Conservation (phyloP, 2,113 vertebrate genomes). For the Ranitomeya variabilis region DNA sequence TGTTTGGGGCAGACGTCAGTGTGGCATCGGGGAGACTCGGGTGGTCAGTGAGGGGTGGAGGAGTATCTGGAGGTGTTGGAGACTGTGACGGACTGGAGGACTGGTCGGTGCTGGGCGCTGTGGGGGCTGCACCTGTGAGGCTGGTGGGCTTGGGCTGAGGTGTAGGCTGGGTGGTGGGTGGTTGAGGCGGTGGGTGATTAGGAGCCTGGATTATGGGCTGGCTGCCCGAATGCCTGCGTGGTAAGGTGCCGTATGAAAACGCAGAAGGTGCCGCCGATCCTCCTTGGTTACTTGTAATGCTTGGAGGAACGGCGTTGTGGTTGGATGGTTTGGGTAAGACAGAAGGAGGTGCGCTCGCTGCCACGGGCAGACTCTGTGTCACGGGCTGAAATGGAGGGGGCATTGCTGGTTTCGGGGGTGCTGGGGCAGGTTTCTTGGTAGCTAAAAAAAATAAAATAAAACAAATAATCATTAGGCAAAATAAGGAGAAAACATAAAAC, state of each 20-base stretch:
- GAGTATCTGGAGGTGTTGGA: slow-evolving; percentile 87
- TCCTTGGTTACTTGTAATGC: slow-evolving; percentile 68
- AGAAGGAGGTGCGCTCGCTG: slow-evolving; percentile 75
- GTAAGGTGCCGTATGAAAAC: slow-evolving; percentile 70
- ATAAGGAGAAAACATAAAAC: not conserved
- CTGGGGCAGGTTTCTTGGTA: slow-evolving; percentile 92
- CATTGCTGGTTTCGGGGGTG: slow-evolving; percentile 90
- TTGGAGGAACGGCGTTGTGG: slow-evolving; percentile 70
- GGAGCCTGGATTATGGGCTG: slow-evolving; percentile 87
- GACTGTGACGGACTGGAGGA: slow-evolving; percentile 79
- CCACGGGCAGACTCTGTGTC: slow-evolving; percentile 68
- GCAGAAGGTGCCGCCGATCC: slow-evolving; percentile 59
- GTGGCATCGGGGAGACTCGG: slow-evolving; percentile 66
- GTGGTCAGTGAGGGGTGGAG: slow-evolving; percentile 74
- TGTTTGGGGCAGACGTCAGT: slow-evolving; percentile 66
- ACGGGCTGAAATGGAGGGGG: slow-evolving; percentile 81
- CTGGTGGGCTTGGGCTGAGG: slow-evolving; percentile 63
- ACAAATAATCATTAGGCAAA: not conserved
- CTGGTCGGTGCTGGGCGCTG: slow-evolving; percentile 72
- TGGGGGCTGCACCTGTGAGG: not conserved
- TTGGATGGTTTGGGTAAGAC: slow-evolving; percentile 76
- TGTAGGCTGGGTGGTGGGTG: slow-evolving; percentile 78
- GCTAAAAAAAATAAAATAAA: slow-evolving; percentile 68
- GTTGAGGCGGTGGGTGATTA: slow-evolving; percentile 90
- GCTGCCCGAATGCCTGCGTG: slow-evolving; percentile 84